Conservation (phyloP, 2,797 vertebrate genomes). For the Chromobotia macracanthus region DNA sequence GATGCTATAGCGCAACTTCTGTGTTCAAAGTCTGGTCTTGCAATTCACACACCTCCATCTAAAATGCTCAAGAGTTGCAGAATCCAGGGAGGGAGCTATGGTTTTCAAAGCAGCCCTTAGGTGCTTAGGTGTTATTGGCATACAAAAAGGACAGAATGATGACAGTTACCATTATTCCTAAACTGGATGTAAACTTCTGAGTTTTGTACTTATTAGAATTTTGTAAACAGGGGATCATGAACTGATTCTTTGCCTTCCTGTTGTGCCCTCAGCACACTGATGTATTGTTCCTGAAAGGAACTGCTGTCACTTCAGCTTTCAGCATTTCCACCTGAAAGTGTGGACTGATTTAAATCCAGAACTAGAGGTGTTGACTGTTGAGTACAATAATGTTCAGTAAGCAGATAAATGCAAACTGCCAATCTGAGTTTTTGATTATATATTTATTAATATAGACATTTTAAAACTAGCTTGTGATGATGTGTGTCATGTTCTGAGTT, state of each 20-base stretch:
- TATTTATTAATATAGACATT: conserved; percentile 50
- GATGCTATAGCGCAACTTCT: conserved; percentile 61
- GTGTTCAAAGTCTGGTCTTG: conserved; percentile 44
- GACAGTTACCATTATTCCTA: background rate
- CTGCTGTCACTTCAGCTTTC: too few relatives aligned
- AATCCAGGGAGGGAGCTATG: conserved; percentile 67
- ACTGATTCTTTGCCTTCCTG: conserved; percentile 63
- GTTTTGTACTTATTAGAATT: background rate
- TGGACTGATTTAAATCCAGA: conserved; percentile 1
- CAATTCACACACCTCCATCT: conserved; percentile 60
- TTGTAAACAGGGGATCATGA: conserved; percentile 4
- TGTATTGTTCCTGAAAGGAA: too few relatives aligned
- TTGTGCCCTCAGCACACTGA: conserved; percentile 66
- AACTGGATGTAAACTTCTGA: too few relatives aligned
- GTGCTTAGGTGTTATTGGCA: conserved; percentile 60
- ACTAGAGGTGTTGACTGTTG: conserved; percentile 25
- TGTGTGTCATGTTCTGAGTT: conserved; percentile 76
- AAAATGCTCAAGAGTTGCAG: conserved; percentile 66
- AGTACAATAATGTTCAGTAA: conserved; percentile 28
- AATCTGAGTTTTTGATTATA: background rate
- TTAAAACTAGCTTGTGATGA: conserved; percentile 68
- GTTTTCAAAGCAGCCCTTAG: conserved; percentile 65
- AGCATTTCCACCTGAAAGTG: conserved; percentile 61
- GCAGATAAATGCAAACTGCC: background rate
- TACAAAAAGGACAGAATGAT: conserved; percentile 17